Conservation (phyloP, 2,797 vertebrate species). For the Sciurus vulgaris region DNA sequence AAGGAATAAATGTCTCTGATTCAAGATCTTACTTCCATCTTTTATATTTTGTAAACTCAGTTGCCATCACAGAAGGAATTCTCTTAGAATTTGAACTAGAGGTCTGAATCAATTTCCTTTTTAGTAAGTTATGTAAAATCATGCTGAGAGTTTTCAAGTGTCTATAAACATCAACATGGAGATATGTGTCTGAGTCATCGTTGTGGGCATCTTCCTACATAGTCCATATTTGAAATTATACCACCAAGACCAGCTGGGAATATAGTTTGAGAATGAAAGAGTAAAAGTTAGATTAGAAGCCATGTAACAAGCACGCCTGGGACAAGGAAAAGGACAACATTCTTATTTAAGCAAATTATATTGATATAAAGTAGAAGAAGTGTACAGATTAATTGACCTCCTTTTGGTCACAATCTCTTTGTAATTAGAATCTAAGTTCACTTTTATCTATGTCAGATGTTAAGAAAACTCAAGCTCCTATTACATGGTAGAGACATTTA, state of each 20-base stretch:
- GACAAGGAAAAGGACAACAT: background rate
- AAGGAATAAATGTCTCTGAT: background rate
- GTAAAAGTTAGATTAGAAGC: conserved; percentile 5
- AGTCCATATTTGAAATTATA: conserved; percentile 29
- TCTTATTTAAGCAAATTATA: background rate
- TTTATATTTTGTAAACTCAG: background rate
- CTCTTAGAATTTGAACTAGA: background rate
- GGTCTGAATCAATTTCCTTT: background rate
- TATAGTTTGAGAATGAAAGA: conserved; percentile 16
- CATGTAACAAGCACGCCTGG: background rate
- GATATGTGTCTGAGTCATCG: background rate
- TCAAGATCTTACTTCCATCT: background rate
- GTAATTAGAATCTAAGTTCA: background rate
- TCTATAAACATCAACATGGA: conserved; percentile 41
- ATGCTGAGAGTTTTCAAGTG: background rate
- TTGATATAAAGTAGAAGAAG: background rate
- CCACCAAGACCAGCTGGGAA: background rate
- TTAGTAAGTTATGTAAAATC: conserved; percentile 60
- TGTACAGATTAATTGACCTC: background rate
- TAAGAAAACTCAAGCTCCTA: background rate
- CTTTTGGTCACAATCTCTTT: background rate
- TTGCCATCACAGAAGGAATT: background rate
- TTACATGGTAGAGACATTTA: background rate
- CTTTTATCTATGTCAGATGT: background rate
- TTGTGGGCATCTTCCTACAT: background rate